Percentiles rank a stretch among this genome's conserved stretches.
Evolutionary conservation across 2,113 vertebrate species (phyloP).

Genomic region (Podarcis muralis): DNA sequence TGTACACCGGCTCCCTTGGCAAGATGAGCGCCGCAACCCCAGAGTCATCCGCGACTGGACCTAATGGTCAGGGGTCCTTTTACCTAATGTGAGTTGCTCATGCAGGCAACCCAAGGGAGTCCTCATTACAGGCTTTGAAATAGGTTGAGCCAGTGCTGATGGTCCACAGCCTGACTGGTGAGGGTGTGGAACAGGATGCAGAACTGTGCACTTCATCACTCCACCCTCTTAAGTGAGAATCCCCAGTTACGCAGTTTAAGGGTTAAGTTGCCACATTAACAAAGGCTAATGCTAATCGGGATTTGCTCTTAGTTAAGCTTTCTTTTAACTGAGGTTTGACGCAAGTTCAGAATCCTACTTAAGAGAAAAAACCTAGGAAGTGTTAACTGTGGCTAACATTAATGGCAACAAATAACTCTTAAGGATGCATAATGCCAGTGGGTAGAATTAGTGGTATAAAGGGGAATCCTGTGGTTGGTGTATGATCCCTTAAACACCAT

Average conservation of each 20-base stretch:
- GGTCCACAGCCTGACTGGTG: too few relatives aligned
- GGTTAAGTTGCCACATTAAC: not conserved
- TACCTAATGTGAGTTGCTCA: not conserved
- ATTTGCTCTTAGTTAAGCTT: not conserved
- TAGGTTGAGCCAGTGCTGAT: not conserved
- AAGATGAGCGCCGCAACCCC: too few relatives aligned
- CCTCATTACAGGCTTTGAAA: not conserved
- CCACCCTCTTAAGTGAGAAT: not conserved
- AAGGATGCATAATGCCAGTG: not conserved
- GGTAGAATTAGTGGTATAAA: not conserved
- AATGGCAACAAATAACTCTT: not conserved
- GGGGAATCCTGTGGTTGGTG: constrained; percentile 11
- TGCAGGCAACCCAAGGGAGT: not conserved
- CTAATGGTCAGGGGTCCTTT: too few relatives aligned
- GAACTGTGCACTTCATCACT: not conserved
- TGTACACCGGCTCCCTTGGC: too few relatives aligned
- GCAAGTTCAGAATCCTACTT: not conserved
- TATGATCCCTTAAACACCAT: not conserved
- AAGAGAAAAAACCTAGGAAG: not conserved
- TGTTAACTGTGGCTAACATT: not conserved
- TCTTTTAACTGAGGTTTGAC: not conserved
- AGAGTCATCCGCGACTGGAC: too few relatives aligned
- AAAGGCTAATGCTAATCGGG: not conserved
- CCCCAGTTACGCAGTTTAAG: not conserved
- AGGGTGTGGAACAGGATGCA: not conserved